phyloP scores from a whole-genome alignment of 2,797 vertebrate genomes.

The Sebastes umbrosus region DNA sequence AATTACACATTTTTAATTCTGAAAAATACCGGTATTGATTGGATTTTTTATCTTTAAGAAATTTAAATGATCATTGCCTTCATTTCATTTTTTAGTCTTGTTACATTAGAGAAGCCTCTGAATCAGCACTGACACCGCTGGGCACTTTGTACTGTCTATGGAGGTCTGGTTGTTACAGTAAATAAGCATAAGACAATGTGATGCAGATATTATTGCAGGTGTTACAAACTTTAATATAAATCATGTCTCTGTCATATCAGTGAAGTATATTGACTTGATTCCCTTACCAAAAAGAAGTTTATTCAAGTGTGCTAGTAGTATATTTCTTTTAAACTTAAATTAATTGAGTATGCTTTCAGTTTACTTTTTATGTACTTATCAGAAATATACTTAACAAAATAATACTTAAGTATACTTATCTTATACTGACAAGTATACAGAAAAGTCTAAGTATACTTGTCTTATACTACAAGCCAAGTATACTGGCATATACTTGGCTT shows the following conservation, averaged over 20 bases:
- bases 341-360: too few species aligned
- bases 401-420: too few species aligned
- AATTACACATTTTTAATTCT: background rate
- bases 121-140: background rate
- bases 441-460: too few species aligned
- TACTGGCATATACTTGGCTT: too few species aligned
- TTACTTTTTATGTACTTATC: too few species aligned
- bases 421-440: too few species aligned
- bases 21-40: background rate
- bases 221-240: background rate
- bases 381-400: too few species aligned
- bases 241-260: background rate
- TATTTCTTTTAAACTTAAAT: too few species aligned
- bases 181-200: background rate
- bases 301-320: too few species aligned
- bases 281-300: too few species aligned
- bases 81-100: background rate
- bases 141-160: background rate
- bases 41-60: background rate
- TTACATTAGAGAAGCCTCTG: background rate
- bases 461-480: too few species aligned
- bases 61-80: background rate
- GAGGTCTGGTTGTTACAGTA: background rate
- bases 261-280: background rate
- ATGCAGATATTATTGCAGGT: background rate